phyloP scores from a whole-genome alignment of 37 sponge, comb jelly and placozoan genomes.

The Halichondria panicea region DNA sequence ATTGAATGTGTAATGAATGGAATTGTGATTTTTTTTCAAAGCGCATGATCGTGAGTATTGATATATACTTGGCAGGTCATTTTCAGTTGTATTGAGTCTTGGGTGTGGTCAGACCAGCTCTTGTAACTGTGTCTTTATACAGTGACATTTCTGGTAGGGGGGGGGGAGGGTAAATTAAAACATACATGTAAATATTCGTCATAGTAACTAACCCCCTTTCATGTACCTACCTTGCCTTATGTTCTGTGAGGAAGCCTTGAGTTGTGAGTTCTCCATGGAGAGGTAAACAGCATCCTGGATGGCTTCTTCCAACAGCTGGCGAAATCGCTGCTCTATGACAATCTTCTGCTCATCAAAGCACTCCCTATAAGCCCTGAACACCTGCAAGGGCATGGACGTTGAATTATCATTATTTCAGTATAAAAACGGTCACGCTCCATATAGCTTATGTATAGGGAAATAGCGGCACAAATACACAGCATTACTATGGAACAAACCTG shows the following conservation, averaged over 20 bases:
- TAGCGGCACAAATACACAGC: background rate
- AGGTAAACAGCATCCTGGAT: conserved; percentile 5
- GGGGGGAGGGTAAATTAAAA: too few species aligned
- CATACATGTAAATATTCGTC: background rate
- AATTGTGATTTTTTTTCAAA: background rate
- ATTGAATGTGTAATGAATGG: background rate
- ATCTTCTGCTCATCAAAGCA: background rate
- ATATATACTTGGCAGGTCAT: background rate
- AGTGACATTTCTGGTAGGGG: background rate
- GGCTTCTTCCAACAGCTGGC: background rate
- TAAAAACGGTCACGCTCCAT: background rate
- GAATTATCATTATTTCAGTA: background rate
- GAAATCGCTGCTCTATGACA: background rate
- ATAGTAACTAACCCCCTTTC: background rate
- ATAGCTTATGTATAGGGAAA: background rate
- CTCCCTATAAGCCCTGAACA: conserved; percentile 1
- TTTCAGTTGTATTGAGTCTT: background rate
- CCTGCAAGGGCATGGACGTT: background rate
- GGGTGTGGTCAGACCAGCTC: background rate
- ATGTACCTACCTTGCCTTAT: conserved; percentile 8
- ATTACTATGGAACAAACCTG: background rate
- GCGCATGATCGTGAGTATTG: background rate
- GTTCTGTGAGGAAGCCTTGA: background rate
- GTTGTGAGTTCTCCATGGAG: background rate
- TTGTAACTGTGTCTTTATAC: background rate